These are phyloP conservation scores for Gnathonemus longibarbis DNA, from an alignment of 2,113 vertebrate species.

Conservation along the genomic window DNA sequence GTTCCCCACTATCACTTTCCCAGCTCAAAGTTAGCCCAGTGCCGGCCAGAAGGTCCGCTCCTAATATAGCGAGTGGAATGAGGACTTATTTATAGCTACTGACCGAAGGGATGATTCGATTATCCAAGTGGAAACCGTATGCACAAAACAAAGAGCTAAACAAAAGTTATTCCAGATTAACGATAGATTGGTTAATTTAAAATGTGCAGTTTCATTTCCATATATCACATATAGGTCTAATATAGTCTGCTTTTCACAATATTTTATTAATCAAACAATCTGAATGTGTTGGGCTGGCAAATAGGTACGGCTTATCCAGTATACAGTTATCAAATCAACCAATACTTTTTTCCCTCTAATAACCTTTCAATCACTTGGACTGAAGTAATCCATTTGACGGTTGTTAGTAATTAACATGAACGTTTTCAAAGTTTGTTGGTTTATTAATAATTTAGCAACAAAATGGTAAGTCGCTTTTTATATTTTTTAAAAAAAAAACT, in stretches of 20 bases:
- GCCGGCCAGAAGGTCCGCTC: conserved; percentile 24
- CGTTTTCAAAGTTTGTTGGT: neutral
- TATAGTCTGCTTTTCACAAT: neutral
- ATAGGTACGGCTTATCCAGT: neutral
- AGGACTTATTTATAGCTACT: conserved; percentile 39
- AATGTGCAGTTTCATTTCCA: neutral
- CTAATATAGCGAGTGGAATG: conserved; percentile 38
- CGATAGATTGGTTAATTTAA: neutral
- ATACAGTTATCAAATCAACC: neutral
- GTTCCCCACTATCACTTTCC: neutral
- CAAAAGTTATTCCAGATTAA: neutral
- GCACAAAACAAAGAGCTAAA: neutral
- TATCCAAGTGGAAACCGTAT: conserved; percentile 10
- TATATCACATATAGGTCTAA: neutral
- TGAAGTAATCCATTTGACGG: neutral
- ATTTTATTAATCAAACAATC: neutral
- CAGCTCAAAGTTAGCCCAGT: conserved; percentile 4
- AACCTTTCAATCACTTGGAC: neutral
- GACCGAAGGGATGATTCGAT: conserved; percentile 23
- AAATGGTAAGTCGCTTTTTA: neutral
- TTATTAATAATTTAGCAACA: neutral
- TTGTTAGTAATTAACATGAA: neutral
- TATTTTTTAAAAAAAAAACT: neutral
- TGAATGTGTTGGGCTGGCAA: neutral
- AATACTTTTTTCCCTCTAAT: neutral